Conservation (phyloP, 2,888 invertebrate genomes). For the Muscina levida region DNA sequence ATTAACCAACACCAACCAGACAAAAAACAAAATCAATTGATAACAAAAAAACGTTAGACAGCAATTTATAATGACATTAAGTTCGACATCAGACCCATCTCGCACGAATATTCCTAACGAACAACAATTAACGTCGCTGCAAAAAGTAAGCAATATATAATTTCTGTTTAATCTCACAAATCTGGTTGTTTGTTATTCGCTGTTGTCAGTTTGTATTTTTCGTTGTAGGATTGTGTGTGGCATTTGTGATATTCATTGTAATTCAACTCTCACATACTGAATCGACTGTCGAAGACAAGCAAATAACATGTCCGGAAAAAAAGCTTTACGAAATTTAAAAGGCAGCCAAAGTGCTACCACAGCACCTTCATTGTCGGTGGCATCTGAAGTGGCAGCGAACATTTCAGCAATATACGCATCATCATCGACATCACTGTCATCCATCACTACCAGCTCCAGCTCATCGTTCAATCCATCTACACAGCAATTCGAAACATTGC, state of each 20-base stretch:
- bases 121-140: neutral
- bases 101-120: no score
- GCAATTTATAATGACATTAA: no score
- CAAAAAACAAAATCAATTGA: no score
- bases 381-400: neutral
- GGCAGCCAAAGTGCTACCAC: neutral
- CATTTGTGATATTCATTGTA: neutral
- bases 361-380: neutral
- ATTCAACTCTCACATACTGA: neutral
- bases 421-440: neutral
- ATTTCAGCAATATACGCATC: neutral
- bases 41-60: no score
- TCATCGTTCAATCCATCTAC: neutral
- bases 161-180: neutral
- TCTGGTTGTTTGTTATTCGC: neutral
- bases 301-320: neutral
- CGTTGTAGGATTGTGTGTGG: neutral
- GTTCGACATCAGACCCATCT: no score
- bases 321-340: neutral
- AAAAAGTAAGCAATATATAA: slow-evolving; percentile 12
- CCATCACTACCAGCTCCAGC: neutral
- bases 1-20: no score
- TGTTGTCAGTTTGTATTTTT: slow-evolving; percentile 13
- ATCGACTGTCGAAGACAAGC: no score
- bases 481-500: no score